phyloP scores from a whole-genome alignment of 2,888 invertebrate species.

The Mimumesa dahlbomi region DNA sequence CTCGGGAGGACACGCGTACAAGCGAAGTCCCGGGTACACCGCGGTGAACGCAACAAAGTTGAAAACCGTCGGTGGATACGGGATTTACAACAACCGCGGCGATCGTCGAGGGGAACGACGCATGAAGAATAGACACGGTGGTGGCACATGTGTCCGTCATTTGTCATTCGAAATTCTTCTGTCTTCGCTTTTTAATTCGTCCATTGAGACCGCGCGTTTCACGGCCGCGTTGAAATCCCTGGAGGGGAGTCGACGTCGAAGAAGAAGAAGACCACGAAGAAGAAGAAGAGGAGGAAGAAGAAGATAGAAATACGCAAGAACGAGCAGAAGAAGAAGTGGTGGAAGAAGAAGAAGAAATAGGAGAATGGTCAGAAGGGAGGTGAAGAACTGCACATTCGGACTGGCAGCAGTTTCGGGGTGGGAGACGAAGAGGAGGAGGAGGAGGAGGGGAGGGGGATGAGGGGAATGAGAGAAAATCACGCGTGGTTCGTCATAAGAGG shows the following conservation, averaged over 20 bases:
- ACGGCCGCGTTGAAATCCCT: conserved; percentile 44
- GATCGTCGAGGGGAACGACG: conserved; percentile 22
- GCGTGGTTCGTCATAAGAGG: conserved; percentile 79
- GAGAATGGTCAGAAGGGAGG: conserved; percentile 47
- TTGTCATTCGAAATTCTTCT: conserved; percentile 73
- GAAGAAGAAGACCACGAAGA: conserved; percentile 22
- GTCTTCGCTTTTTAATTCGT: conserved; percentile 70
- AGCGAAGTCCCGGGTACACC: not conserved
- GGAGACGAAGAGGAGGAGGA: conserved; percentile 55
- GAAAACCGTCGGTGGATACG: not conserved
- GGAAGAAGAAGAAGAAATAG: conserved; percentile 31
- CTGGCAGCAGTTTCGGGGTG: conserved; percentile 35
- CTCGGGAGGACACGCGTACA: no score
- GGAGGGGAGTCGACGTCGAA: no score
- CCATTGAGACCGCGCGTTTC: conserved; percentile 59
- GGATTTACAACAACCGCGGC: not conserved
- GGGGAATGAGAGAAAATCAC: conserved; percentile 78
- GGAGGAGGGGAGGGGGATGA: conserved; percentile 55
- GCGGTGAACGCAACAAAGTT: not conserved
- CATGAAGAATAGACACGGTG: conserved; percentile 62
- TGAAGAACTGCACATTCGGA: conserved; percentile 60
- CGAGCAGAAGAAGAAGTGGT: conserved; percentile 5
- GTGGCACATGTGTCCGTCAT: conserved; percentile 73
- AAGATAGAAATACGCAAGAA: conserved; percentile 34
- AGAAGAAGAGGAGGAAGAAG: conserved; percentile 33